A percentile compares a stretch with the other conserved stretches of the same genome.
phyloP scores from a whole-genome alignment of 2,888 invertebrate species.

The Liposcelis brunnea region DNA sequence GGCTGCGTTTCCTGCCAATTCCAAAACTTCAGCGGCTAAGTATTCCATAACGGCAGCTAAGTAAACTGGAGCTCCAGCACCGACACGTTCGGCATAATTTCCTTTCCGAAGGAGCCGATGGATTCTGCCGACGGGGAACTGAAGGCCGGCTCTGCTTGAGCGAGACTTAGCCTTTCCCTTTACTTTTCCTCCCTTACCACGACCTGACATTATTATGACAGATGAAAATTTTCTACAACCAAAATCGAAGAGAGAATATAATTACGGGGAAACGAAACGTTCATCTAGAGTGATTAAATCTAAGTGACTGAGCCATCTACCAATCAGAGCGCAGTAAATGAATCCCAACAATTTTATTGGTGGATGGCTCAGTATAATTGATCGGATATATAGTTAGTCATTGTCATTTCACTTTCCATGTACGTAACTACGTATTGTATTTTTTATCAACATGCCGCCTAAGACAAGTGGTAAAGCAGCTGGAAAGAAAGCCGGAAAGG shows the following conservation, averaged over 20 bases:
- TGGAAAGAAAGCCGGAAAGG: constrained; percentile 36
- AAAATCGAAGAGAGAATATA: too few relatives aligned
- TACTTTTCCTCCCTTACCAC: constrained; percentile 1
- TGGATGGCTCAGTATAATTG: too few relatives aligned
- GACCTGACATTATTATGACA: not conserved
- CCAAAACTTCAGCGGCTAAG: constrained; percentile 11
- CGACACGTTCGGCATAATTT: constrained; percentile 7
- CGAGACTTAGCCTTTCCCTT: not conserved
- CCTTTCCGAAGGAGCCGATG: not conserved
- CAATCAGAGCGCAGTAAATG: too few relatives aligned
- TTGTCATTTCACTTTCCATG: too few relatives aligned
- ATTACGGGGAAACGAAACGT: too few relatives aligned
- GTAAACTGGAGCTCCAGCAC: constrained; percentile 9
- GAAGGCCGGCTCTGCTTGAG: not conserved
- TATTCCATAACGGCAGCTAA: constrained; percentile 12
- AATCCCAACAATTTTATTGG: too few relatives aligned
- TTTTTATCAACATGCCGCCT: too few relatives aligned
- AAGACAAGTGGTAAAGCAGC: constrained; percentile 16
- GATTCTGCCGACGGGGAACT: not conserved
- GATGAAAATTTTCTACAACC: too few relatives aligned
- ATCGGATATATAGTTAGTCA: too few relatives aligned
- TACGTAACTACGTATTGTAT: too few relatives aligned
- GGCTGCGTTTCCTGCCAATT: constrained; percentile 11
- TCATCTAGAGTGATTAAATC: too few relatives aligned
- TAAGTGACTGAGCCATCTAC: too few relatives aligned